These are phyloP conservation scores for Phocides pigmalion DNA, from an alignment of 1,140 invertebrate species.

Conservation along the genomic window DNA sequence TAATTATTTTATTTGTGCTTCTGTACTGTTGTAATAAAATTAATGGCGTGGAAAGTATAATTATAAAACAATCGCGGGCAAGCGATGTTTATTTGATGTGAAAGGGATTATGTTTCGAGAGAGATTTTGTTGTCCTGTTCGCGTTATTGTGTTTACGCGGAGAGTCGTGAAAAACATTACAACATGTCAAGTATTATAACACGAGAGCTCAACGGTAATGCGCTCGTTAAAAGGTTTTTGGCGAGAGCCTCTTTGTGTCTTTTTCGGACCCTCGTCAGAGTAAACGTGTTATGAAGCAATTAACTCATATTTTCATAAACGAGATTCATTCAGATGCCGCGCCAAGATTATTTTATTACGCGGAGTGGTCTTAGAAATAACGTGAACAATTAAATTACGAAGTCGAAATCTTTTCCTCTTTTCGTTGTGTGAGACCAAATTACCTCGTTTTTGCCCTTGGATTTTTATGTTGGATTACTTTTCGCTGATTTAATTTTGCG, in stretches of 20 bases:
- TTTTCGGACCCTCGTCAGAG: conserved; percentile 66
- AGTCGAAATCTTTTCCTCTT: conserved; percentile 16
- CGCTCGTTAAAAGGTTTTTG: conserved; percentile 63
- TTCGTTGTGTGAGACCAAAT: neutral
- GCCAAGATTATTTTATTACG: conserved; percentile 37
- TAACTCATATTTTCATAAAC: conserved; percentile 59
- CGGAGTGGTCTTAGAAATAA: conserved; percentile 39
- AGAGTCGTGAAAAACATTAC: conserved; percentile 32
- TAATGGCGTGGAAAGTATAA: neutral
- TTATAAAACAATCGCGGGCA: conserved; percentile 6
- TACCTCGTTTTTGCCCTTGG: conserved; percentile 4
- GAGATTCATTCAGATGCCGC: conserved; percentile 43
- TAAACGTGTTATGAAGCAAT: conserved; percentile 70
- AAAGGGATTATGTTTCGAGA: conserved; percentile 10
- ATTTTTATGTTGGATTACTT: neutral
- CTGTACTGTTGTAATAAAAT: neutral
- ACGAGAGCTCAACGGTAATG: conserved; percentile 55
- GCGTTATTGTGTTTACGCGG: conserved; percentile 10
- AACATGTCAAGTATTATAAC: conserved; percentile 59
- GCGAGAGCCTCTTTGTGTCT: conserved; percentile 58
- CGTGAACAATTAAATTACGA: conserved; percentile 18
- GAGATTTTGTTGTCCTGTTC: conserved; percentile 13
- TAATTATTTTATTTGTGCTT: no score
- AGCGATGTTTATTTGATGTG: conserved; percentile 11
- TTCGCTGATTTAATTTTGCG: no score